A percentile compares a stretch with the other conserved stretches of the same genome.
These are phyloP conservation scores for Oryctes rhinoceros DNA, from an alignment of 1,140 invertebrate genomes.

Conservation along the genomic window DNA sequence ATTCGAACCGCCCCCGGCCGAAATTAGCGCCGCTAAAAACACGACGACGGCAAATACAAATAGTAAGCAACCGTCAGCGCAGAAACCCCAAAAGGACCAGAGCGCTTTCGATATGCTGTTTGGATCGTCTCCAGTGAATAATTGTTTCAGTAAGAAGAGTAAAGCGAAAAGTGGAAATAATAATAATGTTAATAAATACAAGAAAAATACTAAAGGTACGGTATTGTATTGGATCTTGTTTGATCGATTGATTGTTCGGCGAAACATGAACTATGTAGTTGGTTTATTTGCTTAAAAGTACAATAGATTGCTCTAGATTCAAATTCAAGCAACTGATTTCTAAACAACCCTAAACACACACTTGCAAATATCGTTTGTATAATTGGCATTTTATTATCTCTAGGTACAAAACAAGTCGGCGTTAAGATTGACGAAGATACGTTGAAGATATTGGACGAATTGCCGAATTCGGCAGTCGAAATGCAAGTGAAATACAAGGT, in stretches of 20 bases:
- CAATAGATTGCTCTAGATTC: too few relatives aligned
- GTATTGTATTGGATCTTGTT: constrained; percentile 20
- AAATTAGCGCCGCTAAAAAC: constrained; percentile 57
- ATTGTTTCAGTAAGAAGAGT: constrained; percentile 50
- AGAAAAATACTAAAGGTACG: constrained; percentile 60
- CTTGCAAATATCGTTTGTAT: too few relatives aligned
- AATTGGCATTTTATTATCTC: constrained; percentile 44
- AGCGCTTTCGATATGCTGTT: constrained; percentile 68
- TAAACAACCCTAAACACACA: too few relatives aligned
- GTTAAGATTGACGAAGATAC: constrained; percentile 80
- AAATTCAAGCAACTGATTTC: too few relatives aligned
- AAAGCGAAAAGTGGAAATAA: constrained; percentile 57
- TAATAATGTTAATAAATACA: constrained; percentile 60
- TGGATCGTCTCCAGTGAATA: constrained; percentile 61
- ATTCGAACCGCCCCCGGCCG: constrained; percentile 80
- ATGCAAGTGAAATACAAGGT: constrained; percentile 97
- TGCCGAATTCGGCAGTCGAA: constrained; percentile 93
- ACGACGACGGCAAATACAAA: constrained; percentile 35
- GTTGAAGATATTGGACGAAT: constrained; percentile 82
- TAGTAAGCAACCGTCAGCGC: constrained; percentile 22
- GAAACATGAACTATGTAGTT: too few relatives aligned
- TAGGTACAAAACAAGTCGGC: constrained; percentile 71
- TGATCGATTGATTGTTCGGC: too few relatives aligned
- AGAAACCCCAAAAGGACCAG: constrained; percentile 59
- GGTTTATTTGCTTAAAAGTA: too few relatives aligned